Conservation (phyloP, 1,140 invertebrate genomes). For the Metaphire vulgaris region DNA sequence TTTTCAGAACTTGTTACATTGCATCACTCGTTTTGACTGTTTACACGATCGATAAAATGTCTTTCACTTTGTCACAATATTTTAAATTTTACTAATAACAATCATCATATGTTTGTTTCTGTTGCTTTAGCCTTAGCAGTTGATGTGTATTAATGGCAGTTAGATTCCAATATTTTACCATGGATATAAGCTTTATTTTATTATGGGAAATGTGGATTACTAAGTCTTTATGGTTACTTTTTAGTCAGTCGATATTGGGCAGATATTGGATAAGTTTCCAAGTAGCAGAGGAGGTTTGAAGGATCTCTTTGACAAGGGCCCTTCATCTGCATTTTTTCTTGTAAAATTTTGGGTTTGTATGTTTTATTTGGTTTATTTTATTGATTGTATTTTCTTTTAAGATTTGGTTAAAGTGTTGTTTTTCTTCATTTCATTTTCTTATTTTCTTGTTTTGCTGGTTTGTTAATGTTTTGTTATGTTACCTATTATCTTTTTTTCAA, state of each 20-base stretch:
- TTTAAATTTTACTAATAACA: not conserved
- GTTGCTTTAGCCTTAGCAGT: no score
- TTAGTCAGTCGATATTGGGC: not conserved
- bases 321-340: slow-evolving; percentile 90
- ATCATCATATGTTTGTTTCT: no score
- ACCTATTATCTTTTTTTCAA: not conserved
- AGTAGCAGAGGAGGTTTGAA: slow-evolving; percentile 60
- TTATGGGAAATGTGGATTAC: not conserved
- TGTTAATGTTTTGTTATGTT: not conserved
- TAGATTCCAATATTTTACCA: no score
- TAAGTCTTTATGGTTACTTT: slow-evolving; percentile 36
- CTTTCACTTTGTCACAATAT: not conserved
- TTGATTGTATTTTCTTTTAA: not conserved
- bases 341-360: slow-evolving; percentile 82
- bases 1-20: not conserved
- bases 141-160: no score
- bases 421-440: not conserved
- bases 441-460: not conserved
- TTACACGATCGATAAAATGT: not conserved
- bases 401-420: not conserved
- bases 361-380: not conserved
- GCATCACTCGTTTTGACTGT: not conserved
- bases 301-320: slow-evolving; percentile 90
- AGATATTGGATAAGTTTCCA: slow-evolving; percentile 16
- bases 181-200: no score